phyloP scores from a whole-genome alignment of 2,888 invertebrate species.

The Mesoligia furuncula region DNA sequence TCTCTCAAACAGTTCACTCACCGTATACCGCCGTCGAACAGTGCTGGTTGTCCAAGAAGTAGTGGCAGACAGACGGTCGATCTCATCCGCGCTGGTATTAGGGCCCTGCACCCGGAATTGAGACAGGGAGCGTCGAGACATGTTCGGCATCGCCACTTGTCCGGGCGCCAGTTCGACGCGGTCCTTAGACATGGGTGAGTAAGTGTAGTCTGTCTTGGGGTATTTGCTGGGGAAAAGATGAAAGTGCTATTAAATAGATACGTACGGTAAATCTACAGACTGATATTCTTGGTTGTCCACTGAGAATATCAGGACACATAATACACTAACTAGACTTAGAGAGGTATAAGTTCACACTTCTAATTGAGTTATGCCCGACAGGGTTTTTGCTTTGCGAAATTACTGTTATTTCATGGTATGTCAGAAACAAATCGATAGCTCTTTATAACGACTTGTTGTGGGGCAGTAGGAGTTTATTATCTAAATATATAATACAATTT shows the following conservation, averaged over 20 bases:
- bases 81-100: constrained; percentile 78
- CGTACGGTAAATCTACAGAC: not conserved
- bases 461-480: not conserved
- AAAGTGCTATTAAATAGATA: not conserved
- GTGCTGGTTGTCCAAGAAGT: constrained; percentile 75
- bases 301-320: too few relatives aligned
- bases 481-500: not conserved
- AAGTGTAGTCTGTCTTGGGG: constrained; percentile 98
- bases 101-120: constrained; percentile 90
- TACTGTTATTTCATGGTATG: not conserved
- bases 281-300: too few relatives aligned
- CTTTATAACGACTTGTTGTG: not conserved
- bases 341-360: not conserved
- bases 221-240: constrained; percentile 91
- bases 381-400: not conserved
- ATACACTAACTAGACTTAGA: not conserved
- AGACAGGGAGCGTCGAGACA: constrained; percentile 94
- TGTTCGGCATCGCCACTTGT: constrained; percentile 96
- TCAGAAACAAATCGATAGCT: not conserved
- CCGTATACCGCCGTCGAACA: constrained; percentile 78
- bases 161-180: constrained; percentile 95
- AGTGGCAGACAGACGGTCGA: constrained; percentile 75
- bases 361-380: too few relatives aligned
- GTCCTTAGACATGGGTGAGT: constrained; percentile 95
- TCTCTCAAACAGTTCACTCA: constrained; percentile 63